A percentile compares a stretch with the other conserved stretches of the same genome.
These are phyloP conservation scores for Drosophila greeni DNA, from an alignment of 2,888 invertebrate species.

Conservation along the genomic window DNA sequence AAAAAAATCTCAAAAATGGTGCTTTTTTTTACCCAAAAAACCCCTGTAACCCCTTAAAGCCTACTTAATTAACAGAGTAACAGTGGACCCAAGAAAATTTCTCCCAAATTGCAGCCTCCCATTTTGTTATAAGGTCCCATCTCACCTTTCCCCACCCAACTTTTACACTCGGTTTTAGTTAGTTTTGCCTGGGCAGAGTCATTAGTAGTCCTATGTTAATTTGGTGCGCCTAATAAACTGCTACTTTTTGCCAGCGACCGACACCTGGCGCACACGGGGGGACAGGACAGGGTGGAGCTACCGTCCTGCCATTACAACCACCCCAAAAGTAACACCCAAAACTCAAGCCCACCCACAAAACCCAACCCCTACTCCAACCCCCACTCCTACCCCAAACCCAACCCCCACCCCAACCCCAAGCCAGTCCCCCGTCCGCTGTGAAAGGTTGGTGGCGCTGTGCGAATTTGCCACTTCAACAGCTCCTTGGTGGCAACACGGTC, in stretches of 20 bases:
- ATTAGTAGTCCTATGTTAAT: slow-evolving; percentile 70
- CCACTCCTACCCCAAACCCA: background rate
- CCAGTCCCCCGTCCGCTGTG: slow-evolving; percentile 5
- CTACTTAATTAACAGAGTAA: slow-evolving; percentile 4
- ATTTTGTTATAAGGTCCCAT: background rate
- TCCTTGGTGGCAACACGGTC: slow-evolving; percentile 75
- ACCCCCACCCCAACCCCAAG: background rate
- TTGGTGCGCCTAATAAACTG: slow-evolving; percentile 75
- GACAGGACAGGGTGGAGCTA: background rate
- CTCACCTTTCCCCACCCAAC: background rate
- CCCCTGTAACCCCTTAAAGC: too few species aligned
- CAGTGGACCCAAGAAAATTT: background rate
- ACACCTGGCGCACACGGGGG: slow-evolving; percentile 37
- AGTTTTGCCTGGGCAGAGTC: slow-evolving; percentile 46
- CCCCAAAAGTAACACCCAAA: slow-evolving; percentile 3
- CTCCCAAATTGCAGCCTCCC: background rate
- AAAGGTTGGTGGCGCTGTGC: slow-evolving; percentile 35
- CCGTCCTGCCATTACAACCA: slow-evolving; percentile 53
- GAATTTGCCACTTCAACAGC: slow-evolving; percentile 79
- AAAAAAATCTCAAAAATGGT: too few species aligned
- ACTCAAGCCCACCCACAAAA: background rate
- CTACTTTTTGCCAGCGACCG: slow-evolving; percentile 56
- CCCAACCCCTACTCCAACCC: too few species aligned
- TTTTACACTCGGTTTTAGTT: slow-evolving; percentile 6
- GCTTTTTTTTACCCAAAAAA: too few species aligned